phyloP scores from a whole-genome alignment of 2,113 vertebrate species.

The Salvator merianae region DNA sequence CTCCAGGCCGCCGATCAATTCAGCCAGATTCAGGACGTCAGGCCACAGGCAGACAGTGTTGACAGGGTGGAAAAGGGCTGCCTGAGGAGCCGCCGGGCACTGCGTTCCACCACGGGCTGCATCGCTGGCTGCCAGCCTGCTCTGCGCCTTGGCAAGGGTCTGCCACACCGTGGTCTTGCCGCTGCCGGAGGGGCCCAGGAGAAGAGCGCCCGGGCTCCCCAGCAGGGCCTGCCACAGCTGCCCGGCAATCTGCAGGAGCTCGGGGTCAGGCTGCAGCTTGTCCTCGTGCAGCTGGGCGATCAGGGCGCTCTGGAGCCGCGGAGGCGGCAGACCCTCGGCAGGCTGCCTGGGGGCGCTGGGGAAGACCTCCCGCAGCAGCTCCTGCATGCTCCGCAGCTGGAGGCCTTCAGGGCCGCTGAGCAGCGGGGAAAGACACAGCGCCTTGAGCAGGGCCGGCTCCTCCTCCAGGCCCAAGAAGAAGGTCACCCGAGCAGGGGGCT shows the following conservation, averaged over 20 bases:
- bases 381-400: conserved; percentile 59
- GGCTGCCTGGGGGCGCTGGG: conserved; percentile 58
- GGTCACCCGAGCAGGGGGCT: neutral
- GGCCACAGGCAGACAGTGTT: conserved; percentile 79
- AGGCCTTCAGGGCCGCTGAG: conserved; percentile 45
- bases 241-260: conserved; percentile 62
- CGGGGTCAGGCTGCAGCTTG: conserved; percentile 58
- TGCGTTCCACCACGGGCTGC: fast-evolving
- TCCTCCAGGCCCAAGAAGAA: conserved; percentile 59
- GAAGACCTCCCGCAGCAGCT: conserved; percentile 77
- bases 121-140: conserved; percentile 61
- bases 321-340: conserved; percentile 35
- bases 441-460: conserved; percentile 77
- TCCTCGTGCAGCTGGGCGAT: conserved; percentile 70
- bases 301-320: conserved; percentile 60
- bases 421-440: conserved; percentile 67
- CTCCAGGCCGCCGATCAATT: conserved; percentile 75
- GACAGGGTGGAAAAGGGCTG: conserved; percentile 54
- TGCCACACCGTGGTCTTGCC: conserved; percentile 83
- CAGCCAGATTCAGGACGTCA: conserved; percentile 75
- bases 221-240: conserved; percentile 77
- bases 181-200: conserved; percentile 82
- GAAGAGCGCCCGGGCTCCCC: conserved; percentile 69
- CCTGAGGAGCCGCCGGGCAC: fast-evolving
- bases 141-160: conserved; percentile 75